Base-by-base conservation (phyloP, 2,888 invertebrate species). In the Drosophila acutilabella region DNA sequence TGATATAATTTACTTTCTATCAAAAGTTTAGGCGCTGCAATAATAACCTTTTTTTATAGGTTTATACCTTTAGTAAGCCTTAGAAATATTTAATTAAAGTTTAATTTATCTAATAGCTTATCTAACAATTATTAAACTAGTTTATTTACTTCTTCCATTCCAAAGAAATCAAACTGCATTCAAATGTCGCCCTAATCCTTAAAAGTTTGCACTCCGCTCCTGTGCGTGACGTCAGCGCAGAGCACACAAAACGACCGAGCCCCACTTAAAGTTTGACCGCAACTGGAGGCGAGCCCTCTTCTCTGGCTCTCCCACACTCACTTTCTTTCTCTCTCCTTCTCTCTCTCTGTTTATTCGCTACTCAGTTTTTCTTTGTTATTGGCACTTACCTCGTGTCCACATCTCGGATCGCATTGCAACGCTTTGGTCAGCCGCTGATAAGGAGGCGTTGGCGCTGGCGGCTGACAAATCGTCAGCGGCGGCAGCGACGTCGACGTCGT, bases 351-450 rank as follows among this genome's bases (percentile, higher is more conserved):
- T 5, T 41, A 14, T 16, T 13, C 18, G 14, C 13, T 14, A 7
- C 26, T 38, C 11, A 20, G 5, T 13, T 8, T 5, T 16, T 45
- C 6, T 57, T 44, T 40, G 26, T 59, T 58, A 52, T 65, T 74
- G 77, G 60, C 75, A 88, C 84, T 89, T 86, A 93, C 93, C 92
- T 93, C 93, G 91, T 93, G 93, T 74, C 92, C 91, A 89, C 93
- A 93, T 91, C 93, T 92, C 79, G 93, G 93, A 91, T 93, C 93
- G 91, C 93, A 92, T 89, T 94, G 93, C 79, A 93, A 90, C 64
- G 93, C 93, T 88, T 93, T 93, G 71, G 93, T 92, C 53, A 93
- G 92, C 85, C 93, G 92, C 85, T 93, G 93, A 90, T 94, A 94
- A 64, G 93, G 92, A 81, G 93, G 92, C 81, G 92, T 91, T 74